Evolutionary conservation across 2,888 invertebrate species (phyloP).

Genomic region (Empis stercorea): DNA sequence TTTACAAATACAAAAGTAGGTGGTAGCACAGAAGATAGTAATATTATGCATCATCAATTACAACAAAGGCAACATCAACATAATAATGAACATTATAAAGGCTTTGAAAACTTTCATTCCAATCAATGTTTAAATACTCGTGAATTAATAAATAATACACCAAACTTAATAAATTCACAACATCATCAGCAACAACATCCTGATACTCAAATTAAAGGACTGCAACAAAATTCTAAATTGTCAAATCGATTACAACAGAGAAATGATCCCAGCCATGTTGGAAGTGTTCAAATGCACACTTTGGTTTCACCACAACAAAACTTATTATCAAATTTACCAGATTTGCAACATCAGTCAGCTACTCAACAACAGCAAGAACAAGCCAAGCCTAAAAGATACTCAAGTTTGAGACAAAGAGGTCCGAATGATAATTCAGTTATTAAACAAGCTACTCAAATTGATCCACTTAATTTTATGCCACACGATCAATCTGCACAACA

Average conservation of each 20-base stretch:
- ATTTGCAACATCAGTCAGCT: constrained; percentile 16
- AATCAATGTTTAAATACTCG: constrained; percentile 1
- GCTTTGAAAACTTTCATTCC: constrained; percentile 5
- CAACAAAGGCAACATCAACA: constrained; percentile 10
- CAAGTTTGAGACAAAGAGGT: constrained; percentile 48
- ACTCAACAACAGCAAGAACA: constrained; percentile 27
- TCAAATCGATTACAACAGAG: constrained; percentile 32
- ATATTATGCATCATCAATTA: constrained; percentile 7
- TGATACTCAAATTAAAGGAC: constrained; percentile 2
- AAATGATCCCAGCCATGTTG: constrained; percentile 34
- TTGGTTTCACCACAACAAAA: constrained; percentile 26
- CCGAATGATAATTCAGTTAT: constrained; percentile 23
- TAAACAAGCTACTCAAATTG: constrained; percentile 15
- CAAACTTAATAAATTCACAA: constrained; percentile 1
- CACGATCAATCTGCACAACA: constrained; percentile 22
- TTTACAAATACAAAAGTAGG: constrained; percentile 15
- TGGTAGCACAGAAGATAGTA: neutral
- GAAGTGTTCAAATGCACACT: constrained; percentile 36
- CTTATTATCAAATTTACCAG: constrained; percentile 11
- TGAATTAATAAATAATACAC: constrained; percentile 5
- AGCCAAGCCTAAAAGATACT: constrained; percentile 51
- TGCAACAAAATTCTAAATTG: constrained; percentile 8
- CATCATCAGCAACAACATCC: neutral
- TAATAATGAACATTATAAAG: constrained; percentile 8
- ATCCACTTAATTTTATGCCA: constrained; percentile 19